Conservation (phyloP, 2,113 vertebrate species). For the Rhynchomys soricoides region DNA sequence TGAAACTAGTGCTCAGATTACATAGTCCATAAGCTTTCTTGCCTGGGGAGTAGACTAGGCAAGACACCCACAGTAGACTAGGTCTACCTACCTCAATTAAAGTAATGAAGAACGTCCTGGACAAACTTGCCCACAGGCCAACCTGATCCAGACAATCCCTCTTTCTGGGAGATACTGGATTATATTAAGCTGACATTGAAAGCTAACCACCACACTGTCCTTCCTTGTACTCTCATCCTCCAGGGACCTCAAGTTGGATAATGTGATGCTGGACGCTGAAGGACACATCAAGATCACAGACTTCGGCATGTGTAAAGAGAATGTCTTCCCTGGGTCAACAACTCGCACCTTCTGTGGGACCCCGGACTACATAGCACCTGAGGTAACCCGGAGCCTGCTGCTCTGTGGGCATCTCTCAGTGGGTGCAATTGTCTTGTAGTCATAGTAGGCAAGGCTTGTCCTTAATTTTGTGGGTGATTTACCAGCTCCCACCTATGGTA, state of each 20-base stretch:
- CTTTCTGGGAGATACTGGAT: background rate
- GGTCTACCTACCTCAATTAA: background rate
- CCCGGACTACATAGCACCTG: conserved; percentile 94
- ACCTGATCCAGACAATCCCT: background rate
- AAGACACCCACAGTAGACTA: background rate
- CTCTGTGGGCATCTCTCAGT: fast-evolving
- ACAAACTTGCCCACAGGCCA: background rate
- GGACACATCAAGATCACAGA: conserved; percentile 96
- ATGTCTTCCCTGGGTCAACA: conserved; percentile 90
- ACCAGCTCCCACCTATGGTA: background rate
- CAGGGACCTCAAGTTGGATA: conserved; percentile 95
- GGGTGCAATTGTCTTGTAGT: background rate
- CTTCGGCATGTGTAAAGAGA: conserved; percentile 96
- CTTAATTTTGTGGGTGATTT: background rate
- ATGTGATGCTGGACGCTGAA: conserved; percentile 93
- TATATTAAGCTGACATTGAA: background rate
- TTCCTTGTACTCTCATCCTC: background rate
- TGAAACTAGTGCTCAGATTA: background rate
- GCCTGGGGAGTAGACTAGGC: background rate
- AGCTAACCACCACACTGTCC: background rate
- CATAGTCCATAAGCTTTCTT: background rate
- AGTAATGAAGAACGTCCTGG: too few species aligned
- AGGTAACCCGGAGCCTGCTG: conserved; percentile 83
- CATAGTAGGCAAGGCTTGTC: background rate
- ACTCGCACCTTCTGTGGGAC: conserved; percentile 95